A percentile compares a stretch with the other conserved stretches of the same genome.
Conservation (phyloP, 2,797 vertebrate genomes). For the Thamnophis elegans region DNA sequence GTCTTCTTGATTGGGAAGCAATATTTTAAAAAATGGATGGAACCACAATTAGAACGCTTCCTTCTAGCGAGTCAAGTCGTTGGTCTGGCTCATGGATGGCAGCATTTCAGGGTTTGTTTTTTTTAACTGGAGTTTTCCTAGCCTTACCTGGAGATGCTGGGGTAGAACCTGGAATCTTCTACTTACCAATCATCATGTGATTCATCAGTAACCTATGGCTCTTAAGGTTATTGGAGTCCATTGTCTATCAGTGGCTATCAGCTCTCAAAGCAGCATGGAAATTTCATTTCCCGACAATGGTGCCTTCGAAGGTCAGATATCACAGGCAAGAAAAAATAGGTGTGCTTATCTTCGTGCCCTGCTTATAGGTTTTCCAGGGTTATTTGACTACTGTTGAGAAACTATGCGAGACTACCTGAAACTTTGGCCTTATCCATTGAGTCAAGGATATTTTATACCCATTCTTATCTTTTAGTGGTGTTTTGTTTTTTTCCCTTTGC, state of each 20-base stretch:
- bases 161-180: background rate
- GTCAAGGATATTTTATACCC: background rate
- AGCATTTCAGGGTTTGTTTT: background rate
- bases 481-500: background rate
- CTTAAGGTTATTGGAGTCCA: background rate
- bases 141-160: background rate
- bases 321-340: background rate
- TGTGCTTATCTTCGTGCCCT: background rate
- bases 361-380: background rate
- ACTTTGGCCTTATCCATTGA: background rate
- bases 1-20: background rate
- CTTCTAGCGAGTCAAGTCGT: background rate
- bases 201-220: background rate
- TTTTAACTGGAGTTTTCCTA: background rate
- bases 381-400: background rate
- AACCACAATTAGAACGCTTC: background rate
- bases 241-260: background rate
- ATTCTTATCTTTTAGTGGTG: background rate
- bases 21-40: background rate
- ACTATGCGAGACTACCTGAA: background rate
- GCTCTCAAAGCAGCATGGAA: background rate
- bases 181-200: background rate
- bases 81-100: background rate
- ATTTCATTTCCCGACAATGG: background rate
- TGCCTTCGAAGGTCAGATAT: background rate